phyloP scores from a whole-genome alignment of 1,140 invertebrate genomes.

The Lerema accius region DNA sequence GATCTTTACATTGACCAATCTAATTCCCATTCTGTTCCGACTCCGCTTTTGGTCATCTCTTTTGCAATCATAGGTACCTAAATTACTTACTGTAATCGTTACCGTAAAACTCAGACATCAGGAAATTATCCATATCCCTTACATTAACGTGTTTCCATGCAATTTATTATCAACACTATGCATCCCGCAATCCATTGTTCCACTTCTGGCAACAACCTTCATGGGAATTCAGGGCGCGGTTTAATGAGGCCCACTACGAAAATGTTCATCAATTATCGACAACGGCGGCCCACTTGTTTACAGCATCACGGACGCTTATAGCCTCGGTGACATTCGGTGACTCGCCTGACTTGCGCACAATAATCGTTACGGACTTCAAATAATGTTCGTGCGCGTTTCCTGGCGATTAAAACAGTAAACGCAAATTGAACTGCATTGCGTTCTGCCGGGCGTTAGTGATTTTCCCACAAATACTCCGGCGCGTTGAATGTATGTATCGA shows the following conservation, averaged over 20 bases:
- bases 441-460: conserved; percentile 22
- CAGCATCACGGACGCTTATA: conserved; percentile 75
- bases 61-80: too few species aligned
- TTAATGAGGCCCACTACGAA: conserved; percentile 75
- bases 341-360: conserved; percentile 52
- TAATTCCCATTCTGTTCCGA: too few species aligned
- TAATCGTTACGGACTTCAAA: conserved; percentile 43
- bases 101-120: too few species aligned
- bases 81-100: too few species aligned
- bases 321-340: conserved; percentile 60
- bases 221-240: conserved; percentile 70
- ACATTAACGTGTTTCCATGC: conserved; percentile 1
- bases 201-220: conserved; percentile 65
- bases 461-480: conserved; percentile 12
- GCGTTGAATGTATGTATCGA: conserved; percentile 21
- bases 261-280: conserved; percentile 79
- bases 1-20: too few species aligned
- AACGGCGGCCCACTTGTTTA: conserved; percentile 72
- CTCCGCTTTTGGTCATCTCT: too few species aligned
- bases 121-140: neutral
- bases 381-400: conserved; percentile 36
- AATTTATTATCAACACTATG: conserved; percentile 14
- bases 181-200: conserved; percentile 31
- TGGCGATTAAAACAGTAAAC: conserved; percentile 29
- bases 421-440: conserved; percentile 35